Percentiles rank a stretch among this genome's conserved stretches.
phyloP scores from a whole-genome alignment of 1,140 invertebrate species.

The Lycorma delicatula region DNA sequence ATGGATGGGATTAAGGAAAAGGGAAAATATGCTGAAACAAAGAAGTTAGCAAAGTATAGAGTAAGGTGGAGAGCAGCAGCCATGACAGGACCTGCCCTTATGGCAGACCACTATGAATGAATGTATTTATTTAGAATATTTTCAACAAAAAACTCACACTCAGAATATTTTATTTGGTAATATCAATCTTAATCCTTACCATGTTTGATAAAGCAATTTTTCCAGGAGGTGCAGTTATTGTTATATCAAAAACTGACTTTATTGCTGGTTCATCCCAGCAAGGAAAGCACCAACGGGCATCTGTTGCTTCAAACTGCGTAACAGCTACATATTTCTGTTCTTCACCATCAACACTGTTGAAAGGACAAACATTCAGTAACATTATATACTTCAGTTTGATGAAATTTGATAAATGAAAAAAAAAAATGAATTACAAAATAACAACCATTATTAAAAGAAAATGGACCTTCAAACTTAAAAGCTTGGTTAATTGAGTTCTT shows the following conservation, averaged over 20 bases:
- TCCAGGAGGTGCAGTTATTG: constrained; percentile 64
- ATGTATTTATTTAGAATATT: too few species aligned
- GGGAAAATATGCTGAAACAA: too few species aligned
- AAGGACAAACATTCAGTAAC: constrained; percentile 6
- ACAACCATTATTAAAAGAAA: constrained; percentile 51
- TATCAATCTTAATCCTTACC: constrained; percentile 45
- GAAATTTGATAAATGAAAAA: constrained; percentile 59
- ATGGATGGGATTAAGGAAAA: too few species aligned
- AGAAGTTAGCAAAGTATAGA: too few species aligned
- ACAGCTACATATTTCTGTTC: constrained; percentile 76
- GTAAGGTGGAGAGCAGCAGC: too few species aligned
- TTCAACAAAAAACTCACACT: too few species aligned
- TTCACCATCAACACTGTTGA: constrained; percentile 45
- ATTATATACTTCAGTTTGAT: constrained; percentile 74
- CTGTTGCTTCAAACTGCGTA: constrained; percentile 90
- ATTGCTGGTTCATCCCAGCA: constrained; percentile 96
- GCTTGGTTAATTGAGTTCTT: constrained; percentile 68
- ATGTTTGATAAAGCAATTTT: constrained; percentile 88
- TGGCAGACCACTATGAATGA: too few species aligned
- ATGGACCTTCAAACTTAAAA: constrained; percentile 64
- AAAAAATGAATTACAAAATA: constrained; percentile 40
- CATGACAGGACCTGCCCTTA: too few species aligned
- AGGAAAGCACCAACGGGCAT: constrained; percentile 88
- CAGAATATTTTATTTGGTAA: too few species aligned
- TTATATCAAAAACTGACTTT: constrained; percentile 91